A percentile compares a stretch with the other conserved stretches of the same genome.
Evolutionary conservation across 2,888 invertebrate genomes (phyloP).

Genomic region (Mythimna impura): DNA sequence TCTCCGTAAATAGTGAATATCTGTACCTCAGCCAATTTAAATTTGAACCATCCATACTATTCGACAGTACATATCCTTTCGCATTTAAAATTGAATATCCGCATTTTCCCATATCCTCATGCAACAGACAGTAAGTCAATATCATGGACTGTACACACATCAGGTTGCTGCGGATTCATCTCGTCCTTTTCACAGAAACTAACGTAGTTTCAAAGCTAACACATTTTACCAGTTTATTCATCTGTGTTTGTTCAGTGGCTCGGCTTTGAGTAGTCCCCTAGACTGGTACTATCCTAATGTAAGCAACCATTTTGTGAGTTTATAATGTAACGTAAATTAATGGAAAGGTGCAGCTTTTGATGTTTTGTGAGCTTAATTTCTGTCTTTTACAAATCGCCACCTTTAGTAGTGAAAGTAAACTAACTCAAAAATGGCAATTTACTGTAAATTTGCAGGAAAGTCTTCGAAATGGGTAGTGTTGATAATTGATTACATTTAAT

Average conservation of each 20-base stretch:
- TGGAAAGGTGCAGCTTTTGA: background rate
- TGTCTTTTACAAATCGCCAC: background rate
- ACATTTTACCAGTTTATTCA: conserved; percentile 50
- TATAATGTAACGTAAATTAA: conserved; percentile 17
- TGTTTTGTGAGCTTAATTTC: background rate
- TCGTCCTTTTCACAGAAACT: conserved; percentile 47
- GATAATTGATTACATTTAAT: too few relatives aligned
- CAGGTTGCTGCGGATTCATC: conserved; percentile 32
- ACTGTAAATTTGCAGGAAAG: too few relatives aligned
- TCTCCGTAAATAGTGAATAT: background rate
- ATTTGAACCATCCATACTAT: background rate
- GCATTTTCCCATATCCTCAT: conserved; percentile 13
- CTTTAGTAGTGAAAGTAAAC: too few relatives aligned
- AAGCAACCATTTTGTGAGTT: conserved; percentile 17
- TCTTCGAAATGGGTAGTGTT: too few relatives aligned
- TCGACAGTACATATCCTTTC: background rate
- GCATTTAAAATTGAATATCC: conserved; percentile 31
- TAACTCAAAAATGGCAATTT: too few relatives aligned
- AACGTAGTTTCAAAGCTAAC: conserved; percentile 58
- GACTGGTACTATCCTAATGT: conserved; percentile 4
- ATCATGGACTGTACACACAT: conserved; percentile 53
- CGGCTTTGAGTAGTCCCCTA: conserved; percentile 26
- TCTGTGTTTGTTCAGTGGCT: conserved; percentile 53
- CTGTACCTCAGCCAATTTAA: background rate
- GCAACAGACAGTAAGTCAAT: conserved; percentile 44